Evolutionary conservation across 1,140 invertebrate species (phyloP), one percentile per base, ranked within the genome.

Genomic region (Orussus abietinus): DNA sequence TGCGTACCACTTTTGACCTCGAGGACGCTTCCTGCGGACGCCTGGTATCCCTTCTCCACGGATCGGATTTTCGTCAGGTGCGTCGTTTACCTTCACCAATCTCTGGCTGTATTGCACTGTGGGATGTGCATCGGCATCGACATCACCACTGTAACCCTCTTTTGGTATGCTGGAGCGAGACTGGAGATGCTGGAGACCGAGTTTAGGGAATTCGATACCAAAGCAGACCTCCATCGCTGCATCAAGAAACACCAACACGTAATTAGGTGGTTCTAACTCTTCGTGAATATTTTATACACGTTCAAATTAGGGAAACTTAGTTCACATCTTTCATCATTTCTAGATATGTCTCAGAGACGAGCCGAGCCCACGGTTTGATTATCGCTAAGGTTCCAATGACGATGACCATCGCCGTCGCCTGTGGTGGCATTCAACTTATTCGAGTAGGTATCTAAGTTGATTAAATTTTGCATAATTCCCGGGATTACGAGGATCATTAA

Each of bases 41-140:
- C 42, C 7, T 54, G 45, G 49, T 58, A 57, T 42, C 57, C 61
- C 7, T 66, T 69, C 51, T 12, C 52, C 0, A 20, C 33, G 4
- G 46, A 62, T 38, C 21, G 48, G 1, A 5, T 38, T 5, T 22
- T 19, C 9, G n/a, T 53, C 10, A 39, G 37, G 17, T 42, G 29
- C 19, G 12, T 51, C 3, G 4, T 67, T 1, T 67, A 64, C 20
- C 3, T 32, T 5, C 29, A 21, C 1, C 61, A 69, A 14, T 26
- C 46, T 2, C 18, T 63, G 4, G 34, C 30, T 3, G 57, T 62
- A 17, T 34, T 48, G 4, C 54, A 59, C 41, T 40, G 45, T 11
- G 53, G 38, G 6, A 18, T 60, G 3, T 38, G 51, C 17, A 45
- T 59, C 11, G 34, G 30, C 4, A 47, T 60, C 0, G 63, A 66